Base-by-base conservation (phyloP, 2,888 invertebrate species). In the Sminthurides aquaticus region DNA sequence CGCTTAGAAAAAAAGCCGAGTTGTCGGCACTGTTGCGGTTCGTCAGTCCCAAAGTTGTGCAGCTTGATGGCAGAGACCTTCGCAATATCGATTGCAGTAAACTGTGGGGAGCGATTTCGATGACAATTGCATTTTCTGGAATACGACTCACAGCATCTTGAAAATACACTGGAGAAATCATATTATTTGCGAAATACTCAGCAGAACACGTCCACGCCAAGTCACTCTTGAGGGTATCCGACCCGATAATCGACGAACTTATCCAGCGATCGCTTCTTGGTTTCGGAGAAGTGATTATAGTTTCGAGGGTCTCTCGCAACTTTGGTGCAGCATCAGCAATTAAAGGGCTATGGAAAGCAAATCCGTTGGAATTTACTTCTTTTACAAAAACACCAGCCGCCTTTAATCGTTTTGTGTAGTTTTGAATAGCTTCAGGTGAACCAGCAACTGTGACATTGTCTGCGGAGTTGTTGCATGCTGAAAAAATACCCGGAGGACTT, bases 361-460 rank as follows among this genome's bases (percentile, higher is more conserved):
- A 85, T 61, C 90, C 90, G 34, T 90, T 87, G 76, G 91, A 91
- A 76, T 90, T 87, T 1, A 96, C 94, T 67, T 83, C 83, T 72
- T 86, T 89, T 20, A 89, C 91, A 78, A 94, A 94, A 69, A 90
- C 83, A 34, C 87, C 87, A 77, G 91, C 87, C 0, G 83, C 83
- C 71, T 85, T 81, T 57, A 93, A 80, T 75, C 84, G 77, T 18
- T 82, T 83, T 15, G 90, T 86, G 76, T 92, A 85, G 72, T 83
- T 82, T 43, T 83, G 81, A 2, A 93, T 81, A 1, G 85, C 82
- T 1, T 81, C 83, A 48, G 84, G 84, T 0, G 92, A 90, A 0
- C 97, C 98, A 3, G 97, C 96, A 69, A 98, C 82, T 11, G 97
- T 94, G 15, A 97, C 94, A 75, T 90, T 94, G 78, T 98, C 95